Base-by-base conservation (phyloP, 2,888 invertebrate genomes). In the Hypolimnas misippus region DNA sequence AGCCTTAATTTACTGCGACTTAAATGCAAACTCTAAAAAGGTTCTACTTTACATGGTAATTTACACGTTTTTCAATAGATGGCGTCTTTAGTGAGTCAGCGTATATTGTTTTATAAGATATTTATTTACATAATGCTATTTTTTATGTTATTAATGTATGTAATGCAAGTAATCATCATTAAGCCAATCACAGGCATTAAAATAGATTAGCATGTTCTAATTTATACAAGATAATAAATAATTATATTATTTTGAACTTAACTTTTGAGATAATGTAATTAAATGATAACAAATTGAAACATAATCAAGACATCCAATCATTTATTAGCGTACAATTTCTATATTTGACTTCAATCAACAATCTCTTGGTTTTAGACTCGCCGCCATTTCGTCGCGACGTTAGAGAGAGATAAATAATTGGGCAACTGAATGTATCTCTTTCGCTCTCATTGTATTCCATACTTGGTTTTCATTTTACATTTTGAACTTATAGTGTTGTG, bases 391-490 rank as follows among this genome's bases (percentile, higher is more conserved):
- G 77, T 76, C 81, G 82, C 81, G 83, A 82, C 80, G 76, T 64
- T 68, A 66, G 76, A 86, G 67, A 69, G 81, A 77, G 79, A 79
- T 38, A 67, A 61, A 50, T 59, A 66, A 68, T 51, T 74, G 19
- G 19, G 21, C 46, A 12, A 66, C 8, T 71, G 12, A 52, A 38
- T 42, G 68, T 63, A 54, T 71, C 82, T 75, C 81, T 63, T 73
- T 89, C 79, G 54, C 85, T 81, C 90, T 84, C 84, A 86, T 89
- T 89, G 87, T 90, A 84, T 82, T 83, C 90, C 87, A 78, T 86
- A 87, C 88, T 89, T 89, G 87, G 88, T 84, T 87, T 89, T 90
- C 90, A 82, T 91, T 91, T 91, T 90, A 86, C 85, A 82, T 87
- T 89, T 87, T 76, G 76, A 80, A 73, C 71, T 69, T 71, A 58